Evolutionary conservation across 1,140 invertebrate genomes (phyloP).

Genomic region (Heterodera schachtii): DNA sequence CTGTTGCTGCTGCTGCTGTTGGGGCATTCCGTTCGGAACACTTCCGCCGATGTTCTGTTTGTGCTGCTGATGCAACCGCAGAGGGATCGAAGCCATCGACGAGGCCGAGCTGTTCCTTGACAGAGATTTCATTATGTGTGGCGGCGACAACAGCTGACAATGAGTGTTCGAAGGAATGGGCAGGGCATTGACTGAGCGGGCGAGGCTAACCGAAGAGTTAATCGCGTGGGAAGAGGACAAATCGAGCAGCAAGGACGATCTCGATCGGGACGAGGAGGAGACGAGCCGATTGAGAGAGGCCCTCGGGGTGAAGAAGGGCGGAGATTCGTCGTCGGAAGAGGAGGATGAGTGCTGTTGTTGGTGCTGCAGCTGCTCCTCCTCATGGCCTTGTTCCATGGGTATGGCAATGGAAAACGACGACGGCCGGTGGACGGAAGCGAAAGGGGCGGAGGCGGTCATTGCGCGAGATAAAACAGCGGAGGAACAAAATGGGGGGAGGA

Average conservation of each 20-base stretch:
- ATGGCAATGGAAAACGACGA: not conserved
- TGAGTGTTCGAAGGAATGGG: not conserved
- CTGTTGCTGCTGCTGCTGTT: conserved; percentile 1
- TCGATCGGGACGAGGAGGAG: not conserved
- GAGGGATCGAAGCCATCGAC: not conserved
- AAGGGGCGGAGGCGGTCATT: not conserved
- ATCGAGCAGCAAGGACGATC: not conserved
- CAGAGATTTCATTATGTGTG: not conserved
- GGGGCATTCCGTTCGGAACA: conserved; percentile 1
- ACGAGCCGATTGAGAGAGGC: not conserved
- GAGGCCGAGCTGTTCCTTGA: conserved; percentile 22
- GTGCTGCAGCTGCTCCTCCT: not conserved
- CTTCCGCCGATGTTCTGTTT: conserved; percentile 3
- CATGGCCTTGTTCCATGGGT: not conserved
- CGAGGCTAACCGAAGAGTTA: not conserved
- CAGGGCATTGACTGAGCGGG: not conserved
- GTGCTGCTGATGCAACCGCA: not conserved
- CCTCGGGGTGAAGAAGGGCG: not conserved
- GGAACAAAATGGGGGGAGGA: not conserved
- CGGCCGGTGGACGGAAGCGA: not conserved
- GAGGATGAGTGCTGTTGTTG: not conserved
- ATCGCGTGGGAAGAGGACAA: not conserved
- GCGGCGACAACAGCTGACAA: not conserved
- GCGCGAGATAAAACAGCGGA: not conserved
- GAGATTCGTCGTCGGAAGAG: not conserved